phyloP scores from a whole-genome alignment of 2,113 vertebrate genomes.

The Excalfactoria chinensis region DNA sequence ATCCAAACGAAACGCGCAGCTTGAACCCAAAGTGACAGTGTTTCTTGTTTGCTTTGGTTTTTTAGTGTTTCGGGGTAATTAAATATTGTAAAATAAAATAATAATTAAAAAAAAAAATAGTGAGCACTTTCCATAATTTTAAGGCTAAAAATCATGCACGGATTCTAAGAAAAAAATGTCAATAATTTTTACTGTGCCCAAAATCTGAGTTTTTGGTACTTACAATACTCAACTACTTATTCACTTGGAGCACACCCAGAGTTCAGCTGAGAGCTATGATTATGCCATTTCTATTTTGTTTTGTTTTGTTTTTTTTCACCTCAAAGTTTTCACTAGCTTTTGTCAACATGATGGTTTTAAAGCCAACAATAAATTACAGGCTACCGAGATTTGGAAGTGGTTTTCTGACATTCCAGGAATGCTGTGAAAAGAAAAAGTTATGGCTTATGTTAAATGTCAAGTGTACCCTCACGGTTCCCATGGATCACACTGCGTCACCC shows the following conservation, averaged over 20 bases:
- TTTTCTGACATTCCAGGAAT: constrained; percentile 31
- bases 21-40: not conserved
- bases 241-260: not conserved
- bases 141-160: not conserved
- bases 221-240: not conserved
- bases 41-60: not conserved
- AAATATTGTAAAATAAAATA: not conserved
- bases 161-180: not conserved
- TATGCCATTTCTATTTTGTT: not conserved
- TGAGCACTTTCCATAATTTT: fast-evolving
- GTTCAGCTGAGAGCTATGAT: not conserved
- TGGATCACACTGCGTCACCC: not conserved
- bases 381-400: not conserved
- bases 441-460: not conserved
- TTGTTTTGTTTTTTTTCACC: not conserved
- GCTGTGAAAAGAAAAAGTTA: not conserved
- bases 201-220: not conserved
- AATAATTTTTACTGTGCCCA: not conserved
- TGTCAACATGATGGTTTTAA: not conserved
- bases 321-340: not conserved
- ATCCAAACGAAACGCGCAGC: not conserved
- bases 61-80: not conserved
- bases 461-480: not conserved
- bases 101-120: too few relatives aligned
- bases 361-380: not conserved